These are phyloP conservation scores for Potamarius usumacintae DNA, from an alignment of 2,113 vertebrate genomes.

Conservation along the genomic window DNA sequence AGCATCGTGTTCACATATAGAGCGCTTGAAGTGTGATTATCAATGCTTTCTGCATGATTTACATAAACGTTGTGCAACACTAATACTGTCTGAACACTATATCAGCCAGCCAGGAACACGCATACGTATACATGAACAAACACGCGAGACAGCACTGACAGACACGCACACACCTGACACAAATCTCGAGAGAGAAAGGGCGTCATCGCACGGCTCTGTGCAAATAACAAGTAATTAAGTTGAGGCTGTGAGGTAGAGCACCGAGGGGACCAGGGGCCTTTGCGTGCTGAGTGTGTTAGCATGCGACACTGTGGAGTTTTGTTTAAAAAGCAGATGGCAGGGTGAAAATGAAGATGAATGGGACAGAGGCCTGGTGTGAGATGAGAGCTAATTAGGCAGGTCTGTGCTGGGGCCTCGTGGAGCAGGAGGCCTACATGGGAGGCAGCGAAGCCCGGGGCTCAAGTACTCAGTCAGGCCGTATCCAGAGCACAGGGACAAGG, in stretches of 20 bases:
- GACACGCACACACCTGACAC: neutral
- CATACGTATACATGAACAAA: neutral
- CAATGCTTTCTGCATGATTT: neutral
- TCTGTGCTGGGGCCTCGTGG: constrained; percentile 76
- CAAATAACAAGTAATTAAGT: constrained; percentile 75
- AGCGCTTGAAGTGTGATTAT: no score
- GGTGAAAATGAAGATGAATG: constrained; percentile 79
- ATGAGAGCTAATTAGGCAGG: constrained; percentile 80
- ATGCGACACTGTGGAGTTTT: constrained; percentile 66
- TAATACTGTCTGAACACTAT: neutral
- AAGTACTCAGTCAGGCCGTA: constrained; percentile 72
- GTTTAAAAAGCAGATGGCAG: constrained; percentile 78
- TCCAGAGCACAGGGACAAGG: constrained; percentile 63
- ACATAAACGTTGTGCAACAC: neutral
- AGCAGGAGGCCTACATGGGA: constrained; percentile 67
- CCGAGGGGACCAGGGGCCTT: constrained; percentile 63
- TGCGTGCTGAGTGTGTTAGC: constrained; percentile 49
- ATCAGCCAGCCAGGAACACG: neutral
- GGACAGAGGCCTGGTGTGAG: constrained; percentile 72
- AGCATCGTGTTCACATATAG: neutral
- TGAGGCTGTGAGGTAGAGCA: constrained; percentile 66
- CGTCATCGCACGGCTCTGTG: constrained; percentile 34
- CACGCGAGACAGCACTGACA: neutral
- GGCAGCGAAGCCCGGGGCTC: constrained; percentile 70
- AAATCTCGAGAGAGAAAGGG: constrained; percentile 27